phyloP scores from a whole-genome alignment of 2,113 vertebrate genomes.

The Coregonus clupeaformis region DNA sequence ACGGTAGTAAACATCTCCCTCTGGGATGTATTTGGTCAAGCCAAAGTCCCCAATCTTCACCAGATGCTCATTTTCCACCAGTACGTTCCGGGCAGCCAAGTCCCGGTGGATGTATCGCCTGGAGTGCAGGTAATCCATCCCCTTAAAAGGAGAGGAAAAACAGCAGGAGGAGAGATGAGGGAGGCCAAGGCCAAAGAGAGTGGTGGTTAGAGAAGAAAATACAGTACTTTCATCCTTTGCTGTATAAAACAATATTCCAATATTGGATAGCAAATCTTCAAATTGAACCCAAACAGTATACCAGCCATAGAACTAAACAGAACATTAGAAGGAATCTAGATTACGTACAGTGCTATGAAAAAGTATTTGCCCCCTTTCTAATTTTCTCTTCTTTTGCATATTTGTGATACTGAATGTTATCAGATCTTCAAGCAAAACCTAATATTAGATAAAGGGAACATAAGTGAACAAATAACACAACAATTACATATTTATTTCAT shows the following conservation, averaged over 20 bases:
- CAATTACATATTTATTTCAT: too few species aligned
- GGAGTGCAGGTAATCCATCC: constrained; percentile 90
- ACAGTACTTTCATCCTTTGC: background rate
- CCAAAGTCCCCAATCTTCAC: constrained; percentile 96
- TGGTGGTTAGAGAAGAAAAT: background rate
- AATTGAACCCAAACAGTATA: background rate
- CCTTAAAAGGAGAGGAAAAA: constrained; percentile 66
- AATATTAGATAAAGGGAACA: too few species aligned
- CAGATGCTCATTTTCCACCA: constrained; percentile 83
- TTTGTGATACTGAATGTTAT: too few species aligned
- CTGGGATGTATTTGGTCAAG: constrained; percentile 86
- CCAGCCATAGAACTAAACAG: background rate
- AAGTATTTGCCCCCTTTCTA: too few species aligned
- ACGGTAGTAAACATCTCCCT: constrained; percentile 85
- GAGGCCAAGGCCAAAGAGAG: background rate
- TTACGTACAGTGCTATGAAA: too few species aligned
- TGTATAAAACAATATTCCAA: background rate
- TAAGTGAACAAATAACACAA: too few species aligned
- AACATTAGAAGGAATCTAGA: background rate
- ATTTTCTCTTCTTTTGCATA: too few species aligned
- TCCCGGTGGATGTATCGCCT: constrained; percentile 89
- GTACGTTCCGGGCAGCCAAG: constrained; percentile 87
- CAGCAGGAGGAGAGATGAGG: background rate
- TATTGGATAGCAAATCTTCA: background rate
- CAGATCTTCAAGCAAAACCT: too few species aligned